Evolutionary conservation across 1,140 invertebrate species (phyloP).

Genomic region (Cyclargus thomasi): DNA sequence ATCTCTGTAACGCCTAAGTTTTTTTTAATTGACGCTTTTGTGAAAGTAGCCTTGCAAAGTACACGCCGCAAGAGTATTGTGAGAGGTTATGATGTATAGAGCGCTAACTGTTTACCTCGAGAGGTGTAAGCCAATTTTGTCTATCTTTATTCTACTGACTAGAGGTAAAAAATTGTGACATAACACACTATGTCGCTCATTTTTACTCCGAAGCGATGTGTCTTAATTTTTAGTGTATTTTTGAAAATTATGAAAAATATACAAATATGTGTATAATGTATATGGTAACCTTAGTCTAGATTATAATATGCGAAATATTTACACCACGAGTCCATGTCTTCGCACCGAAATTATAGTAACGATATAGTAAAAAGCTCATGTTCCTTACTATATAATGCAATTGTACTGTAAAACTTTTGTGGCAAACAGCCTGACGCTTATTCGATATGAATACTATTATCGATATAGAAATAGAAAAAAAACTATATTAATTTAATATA

Average conservation of each 20-base stretch:
- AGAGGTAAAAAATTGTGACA: slow-evolving; percentile 62
- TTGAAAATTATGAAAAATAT: slow-evolving; percentile 63
- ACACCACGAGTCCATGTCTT: slow-evolving; percentile 32
- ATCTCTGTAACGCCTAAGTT: slow-evolving; percentile 1
- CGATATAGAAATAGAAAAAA: slow-evolving; percentile 7
- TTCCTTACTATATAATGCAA: slow-evolving; percentile 30
- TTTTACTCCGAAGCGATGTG: slow-evolving; percentile 56
- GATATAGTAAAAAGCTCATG: slow-evolving; percentile 34
- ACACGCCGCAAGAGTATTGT: neutral
- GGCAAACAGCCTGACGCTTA: slow-evolving; percentile 28
- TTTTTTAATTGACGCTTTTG: slow-evolving; percentile 4
- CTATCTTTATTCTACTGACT: slow-evolving; percentile 61
- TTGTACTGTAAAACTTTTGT: slow-evolving; percentile 3
- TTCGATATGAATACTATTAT: slow-evolving; percentile 20
- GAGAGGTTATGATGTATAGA: neutral
- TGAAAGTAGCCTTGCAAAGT: neutral
- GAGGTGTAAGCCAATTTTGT: slow-evolving; percentile 36
- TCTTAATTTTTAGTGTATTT: slow-evolving; percentile 34
- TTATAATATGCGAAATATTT: slow-evolving; percentile 43
- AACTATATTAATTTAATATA: slow-evolving; percentile 12
- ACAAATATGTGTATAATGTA: slow-evolving; percentile 49
- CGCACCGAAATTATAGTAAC: slow-evolving; percentile 27
- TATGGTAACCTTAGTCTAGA: slow-evolving; percentile 54
- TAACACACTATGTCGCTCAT: slow-evolving; percentile 43
- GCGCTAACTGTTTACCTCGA: neutral